Evolutionary conservation across 2,113 vertebrate species (phyloP).

Genomic region (Oryzias melastigma): DNA sequence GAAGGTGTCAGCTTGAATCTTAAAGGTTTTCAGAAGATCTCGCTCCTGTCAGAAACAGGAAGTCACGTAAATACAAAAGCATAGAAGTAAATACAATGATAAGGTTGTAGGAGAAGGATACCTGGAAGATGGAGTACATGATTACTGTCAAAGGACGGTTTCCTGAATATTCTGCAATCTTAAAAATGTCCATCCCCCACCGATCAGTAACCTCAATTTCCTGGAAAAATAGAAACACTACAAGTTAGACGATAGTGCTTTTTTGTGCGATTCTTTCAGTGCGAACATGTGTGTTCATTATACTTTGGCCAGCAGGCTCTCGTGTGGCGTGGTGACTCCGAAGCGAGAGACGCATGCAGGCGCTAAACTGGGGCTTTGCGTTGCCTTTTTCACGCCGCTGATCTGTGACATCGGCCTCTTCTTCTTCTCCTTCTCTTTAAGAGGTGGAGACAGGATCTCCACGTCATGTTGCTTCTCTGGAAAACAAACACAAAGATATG

Average conservation of each 20-base stretch:
- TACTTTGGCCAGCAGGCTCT: slow-evolving; percentile 85
- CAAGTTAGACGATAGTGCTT: neutral
- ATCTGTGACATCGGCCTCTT: slow-evolving; percentile 87
- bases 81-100: neutral
- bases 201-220: slow-evolving; percentile 87
- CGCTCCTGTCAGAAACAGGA: slow-evolving; percentile 77
- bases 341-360: slow-evolving; percentile 82
- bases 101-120: slow-evolving; percentile 43
- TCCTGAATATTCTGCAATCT: slow-evolving; percentile 85
- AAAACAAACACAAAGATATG: slow-evolving; percentile 9
- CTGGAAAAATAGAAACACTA: slow-evolving; percentile 64
- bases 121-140: slow-evolving; percentile 93
- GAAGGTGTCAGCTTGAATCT: slow-evolving; percentile 85
- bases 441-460: slow-evolving; percentile 78
- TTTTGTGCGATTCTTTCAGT: slow-evolving; percentile 1
- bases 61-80: neutral
- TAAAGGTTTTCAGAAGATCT: slow-evolving; percentile 89
- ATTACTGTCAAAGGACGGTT: slow-evolving; percentile 87
- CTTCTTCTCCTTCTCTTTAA: slow-evolving; percentile 85
- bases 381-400: slow-evolving; percentile 81
- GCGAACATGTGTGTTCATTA: slow-evolving; percentile 29
- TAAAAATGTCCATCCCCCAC: slow-evolving; percentile 92
- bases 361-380: slow-evolving; percentile 71
- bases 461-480: slow-evolving; percentile 90
- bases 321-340: slow-evolving; percentile 84